Conservation (phyloP, 1,140 invertebrate genomes). For the Platorchestia sp. region DNA sequence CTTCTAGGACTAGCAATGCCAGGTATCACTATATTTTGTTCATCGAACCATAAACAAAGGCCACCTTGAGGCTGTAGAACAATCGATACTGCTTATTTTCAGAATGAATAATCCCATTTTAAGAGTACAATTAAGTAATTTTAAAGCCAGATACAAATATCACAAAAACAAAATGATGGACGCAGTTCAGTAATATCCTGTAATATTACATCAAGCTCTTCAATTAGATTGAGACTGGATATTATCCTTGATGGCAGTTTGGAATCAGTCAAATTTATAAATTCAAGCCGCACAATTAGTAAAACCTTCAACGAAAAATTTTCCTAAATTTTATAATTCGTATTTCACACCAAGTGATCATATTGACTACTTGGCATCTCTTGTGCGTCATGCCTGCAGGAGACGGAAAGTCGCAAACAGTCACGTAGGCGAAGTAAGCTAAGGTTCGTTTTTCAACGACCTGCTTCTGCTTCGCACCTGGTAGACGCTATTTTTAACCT, state of each 20-base stretch:
- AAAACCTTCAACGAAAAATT: background rate
- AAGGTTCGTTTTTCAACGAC: background rate
- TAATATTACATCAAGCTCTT: background rate
- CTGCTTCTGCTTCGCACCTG: background rate
- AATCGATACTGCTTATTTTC: background rate
- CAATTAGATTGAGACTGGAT: background rate
- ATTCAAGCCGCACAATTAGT: no score
- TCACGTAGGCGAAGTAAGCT: background rate
- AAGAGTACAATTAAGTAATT: background rate
- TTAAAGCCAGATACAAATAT: background rate
- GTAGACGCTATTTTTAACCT: background rate
- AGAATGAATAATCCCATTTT: background rate
- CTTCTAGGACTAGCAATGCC: background rate
- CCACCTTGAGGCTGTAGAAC: background rate
- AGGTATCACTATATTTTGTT: background rate
- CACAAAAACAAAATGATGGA: background rate
- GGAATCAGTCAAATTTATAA: background rate
- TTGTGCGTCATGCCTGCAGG: background rate
- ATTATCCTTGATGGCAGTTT: background rate
- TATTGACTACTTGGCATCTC: background rate
- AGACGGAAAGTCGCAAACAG: background rate
- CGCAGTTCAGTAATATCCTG: background rate
- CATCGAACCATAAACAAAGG: background rate
- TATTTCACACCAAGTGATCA: background rate
- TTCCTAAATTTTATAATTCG: background rate